Evolutionary conservation across 2,797 vertebrate species (phyloP).

Genomic region (Adelosebastes latens): DNA sequence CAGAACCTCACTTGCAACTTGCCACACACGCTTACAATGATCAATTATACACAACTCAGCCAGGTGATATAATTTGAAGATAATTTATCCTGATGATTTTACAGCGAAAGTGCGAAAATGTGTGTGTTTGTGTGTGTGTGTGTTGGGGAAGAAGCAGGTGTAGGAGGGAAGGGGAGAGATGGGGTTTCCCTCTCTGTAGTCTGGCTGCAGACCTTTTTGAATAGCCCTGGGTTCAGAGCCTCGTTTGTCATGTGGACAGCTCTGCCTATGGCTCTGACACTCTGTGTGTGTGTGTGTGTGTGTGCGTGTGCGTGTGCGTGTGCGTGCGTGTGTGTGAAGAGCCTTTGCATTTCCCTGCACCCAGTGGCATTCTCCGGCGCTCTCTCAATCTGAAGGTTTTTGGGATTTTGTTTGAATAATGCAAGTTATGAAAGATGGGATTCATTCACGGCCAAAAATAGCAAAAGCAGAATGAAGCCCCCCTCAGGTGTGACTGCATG

Average conservation of each 20-base stretch:
- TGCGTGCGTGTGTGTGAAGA: not conserved
- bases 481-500: slow-evolving; percentile 50
- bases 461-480: slow-evolving; percentile 45
- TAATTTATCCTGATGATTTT: slow-evolving; percentile 8
- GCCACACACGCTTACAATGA: not conserved
- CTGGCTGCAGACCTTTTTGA: slow-evolving; percentile 46
- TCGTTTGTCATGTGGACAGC: slow-evolving; percentile 67
- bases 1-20: not conserved
- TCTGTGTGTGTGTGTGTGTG: not conserved
- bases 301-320: not conserved
- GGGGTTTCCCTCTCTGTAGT: slow-evolving; percentile 57
- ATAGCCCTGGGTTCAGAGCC: slow-evolving; percentile 37
- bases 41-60: not conserved
- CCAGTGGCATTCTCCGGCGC: slow-evolving; percentile 21
- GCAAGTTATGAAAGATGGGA: slow-evolving; percentile 53
- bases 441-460: slow-evolving; percentile 68
- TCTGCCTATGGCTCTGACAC: slow-evolving; percentile 34
- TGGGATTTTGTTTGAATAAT: slow-evolving; percentile 62
- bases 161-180: not conserved
- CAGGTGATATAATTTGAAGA: not conserved
- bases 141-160: slow-evolving; percentile 2
- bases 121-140: not conserved
- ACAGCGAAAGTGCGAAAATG: not conserved
- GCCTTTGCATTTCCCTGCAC: slow-evolving; percentile 46
- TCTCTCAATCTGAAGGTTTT: slow-evolving; percentile 45